Evolutionary conservation across 2,113 vertebrate species (phyloP).

Genomic region (Peucedramus taeniatus): DNA sequence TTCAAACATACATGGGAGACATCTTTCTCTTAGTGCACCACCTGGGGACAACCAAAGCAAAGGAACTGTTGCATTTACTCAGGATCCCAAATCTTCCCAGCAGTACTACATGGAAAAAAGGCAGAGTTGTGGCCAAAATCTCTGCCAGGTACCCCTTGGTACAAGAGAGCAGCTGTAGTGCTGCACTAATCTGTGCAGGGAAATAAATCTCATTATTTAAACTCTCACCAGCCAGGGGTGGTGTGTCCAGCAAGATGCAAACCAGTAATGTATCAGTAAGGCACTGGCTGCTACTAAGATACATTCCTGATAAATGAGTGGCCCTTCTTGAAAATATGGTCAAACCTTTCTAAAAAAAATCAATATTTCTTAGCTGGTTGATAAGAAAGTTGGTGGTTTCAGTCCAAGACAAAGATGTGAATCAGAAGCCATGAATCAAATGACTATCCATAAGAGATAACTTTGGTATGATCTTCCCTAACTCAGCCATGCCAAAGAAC

Average conservation of each 20-base stretch:
- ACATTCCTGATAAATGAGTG: not conserved
- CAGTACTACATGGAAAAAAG: not conserved
- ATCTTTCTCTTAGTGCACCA: not conserved
- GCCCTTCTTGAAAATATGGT: not conserved
- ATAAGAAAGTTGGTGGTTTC: slow-evolving; percentile 12
- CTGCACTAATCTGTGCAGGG: not conserved
- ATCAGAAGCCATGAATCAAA: slow-evolving; percentile 54
- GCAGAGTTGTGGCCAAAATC: not conserved
- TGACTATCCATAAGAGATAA: slow-evolving; percentile 29
- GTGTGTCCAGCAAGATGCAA: not conserved
- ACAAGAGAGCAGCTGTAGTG: not conserved
- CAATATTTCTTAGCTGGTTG: slow-evolving; percentile 14
- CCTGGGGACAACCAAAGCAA: not conserved
- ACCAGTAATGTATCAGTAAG: not conserved
- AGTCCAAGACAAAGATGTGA: slow-evolving; percentile 38
- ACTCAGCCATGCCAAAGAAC: slow-evolving; percentile 50
- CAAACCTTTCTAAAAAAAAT: not conserved
- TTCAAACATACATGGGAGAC: not conserved
- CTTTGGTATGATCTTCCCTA: slow-evolving; percentile 30
- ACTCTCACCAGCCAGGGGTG: not conserved
- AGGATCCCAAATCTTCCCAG: not conserved
- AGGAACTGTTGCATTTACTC: not conserved
- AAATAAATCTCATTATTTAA: not conserved
- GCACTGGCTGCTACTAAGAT: not conserved
- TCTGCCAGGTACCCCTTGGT: not conserved